Conservation (phyloP, 2,888 invertebrate genomes). For the Pachydiplax longipennis region DNA sequence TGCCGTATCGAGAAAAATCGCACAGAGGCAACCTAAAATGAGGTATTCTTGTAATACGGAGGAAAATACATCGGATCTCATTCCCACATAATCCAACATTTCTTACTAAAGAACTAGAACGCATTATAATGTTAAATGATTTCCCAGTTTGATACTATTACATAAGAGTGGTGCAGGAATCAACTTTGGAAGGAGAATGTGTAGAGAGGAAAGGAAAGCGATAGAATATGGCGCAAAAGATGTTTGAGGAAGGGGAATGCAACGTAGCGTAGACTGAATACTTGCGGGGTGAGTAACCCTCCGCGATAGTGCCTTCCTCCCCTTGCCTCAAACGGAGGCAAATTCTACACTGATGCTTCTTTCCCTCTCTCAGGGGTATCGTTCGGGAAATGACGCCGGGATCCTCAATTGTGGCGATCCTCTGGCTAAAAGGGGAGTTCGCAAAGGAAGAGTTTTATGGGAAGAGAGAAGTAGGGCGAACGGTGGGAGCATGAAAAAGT, state of each 20-base stretch:
- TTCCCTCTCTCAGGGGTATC: not conserved
- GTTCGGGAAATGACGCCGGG: not conserved
- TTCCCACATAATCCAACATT: too few relatives aligned
- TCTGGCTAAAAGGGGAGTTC: not conserved
- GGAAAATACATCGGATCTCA: too few relatives aligned
- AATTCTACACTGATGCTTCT: not conserved
- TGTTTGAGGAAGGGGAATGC: not conserved
- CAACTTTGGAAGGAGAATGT: not conserved
- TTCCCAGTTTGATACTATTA: too few relatives aligned
- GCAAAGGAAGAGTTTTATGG: not conserved
- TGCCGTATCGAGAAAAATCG: too few relatives aligned
- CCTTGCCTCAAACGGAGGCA: not conserved
- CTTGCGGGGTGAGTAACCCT: not conserved
- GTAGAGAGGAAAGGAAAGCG: not conserved
- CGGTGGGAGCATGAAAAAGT: conserved; percentile 14
- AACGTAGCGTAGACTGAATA: not conserved
- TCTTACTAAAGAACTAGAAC: too few relatives aligned
- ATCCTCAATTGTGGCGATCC: not conserved
- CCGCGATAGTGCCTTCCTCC: not conserved
- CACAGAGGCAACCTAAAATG: too few relatives aligned
- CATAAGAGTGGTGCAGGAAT: too few relatives aligned
- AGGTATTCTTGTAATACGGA: too few relatives aligned
- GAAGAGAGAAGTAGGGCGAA: not conserved
- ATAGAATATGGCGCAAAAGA: not conserved
- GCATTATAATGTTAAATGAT: too few relatives aligned